Base-by-base conservation (phyloP, 2,113 vertebrate species). In the Aspidoscelis tigris region DNA sequence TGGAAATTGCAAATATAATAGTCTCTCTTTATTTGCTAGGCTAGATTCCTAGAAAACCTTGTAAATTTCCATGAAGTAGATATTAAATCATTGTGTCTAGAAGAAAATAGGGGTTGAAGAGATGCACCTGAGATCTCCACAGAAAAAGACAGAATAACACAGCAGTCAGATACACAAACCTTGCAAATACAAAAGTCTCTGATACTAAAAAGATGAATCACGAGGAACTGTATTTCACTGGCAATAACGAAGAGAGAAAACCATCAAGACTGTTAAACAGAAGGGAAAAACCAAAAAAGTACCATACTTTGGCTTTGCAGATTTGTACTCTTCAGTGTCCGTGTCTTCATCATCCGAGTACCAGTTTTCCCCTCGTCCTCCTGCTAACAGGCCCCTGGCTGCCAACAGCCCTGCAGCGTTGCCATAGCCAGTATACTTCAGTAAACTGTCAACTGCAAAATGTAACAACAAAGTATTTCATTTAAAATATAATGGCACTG, bases 371-470 rank as follows among this genome's bases (percentile, higher is more conserved):
- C 98, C 98, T 95, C 98, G 96, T 85, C 99, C 99, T 93, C 99
- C 98, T 55, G 96, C 97, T 74, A 99, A 94, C 79, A 99, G 96
- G 70, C 98, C 98, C 70, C 98, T 97, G 70, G 97, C 97, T 88
- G 97, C 97, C 89, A 99, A 93, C 75, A 99, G 95, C 82, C 99
- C 98, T 16, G 98, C 99, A 0, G 99, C 98, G 0, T 99, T 99
- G 18, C 99, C 99, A 55, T 99, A 99, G 64, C 99, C 99, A 0
- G 99, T 99, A 87, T 99, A 99, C 92, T 99, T 99, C 94, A 99
- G 92, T 92, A 99, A 95, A 93, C 97, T 99, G 89, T 99, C 98
- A 77, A 99, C 99, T 99, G 92, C 89, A 93, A 94, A 93, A 87
- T 91, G 50, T 0, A 66, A 1, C 22, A 44, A 43, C 65, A 14